Evolutionary conservation across 2,797 vertebrate genomes (phyloP).

Genomic region (Phrynocephalus guinanensis): DNA sequence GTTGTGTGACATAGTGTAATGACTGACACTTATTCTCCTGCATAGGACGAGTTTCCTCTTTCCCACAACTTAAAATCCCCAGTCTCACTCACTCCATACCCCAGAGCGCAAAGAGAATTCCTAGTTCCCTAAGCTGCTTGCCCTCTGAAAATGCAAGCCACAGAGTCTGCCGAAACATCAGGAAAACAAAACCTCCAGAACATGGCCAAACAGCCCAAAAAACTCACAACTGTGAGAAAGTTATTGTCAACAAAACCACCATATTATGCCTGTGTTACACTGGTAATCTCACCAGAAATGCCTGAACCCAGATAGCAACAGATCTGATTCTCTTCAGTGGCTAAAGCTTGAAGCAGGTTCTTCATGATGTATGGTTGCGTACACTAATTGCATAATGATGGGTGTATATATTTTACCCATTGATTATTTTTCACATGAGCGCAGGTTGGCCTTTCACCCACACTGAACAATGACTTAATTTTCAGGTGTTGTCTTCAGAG

Average conservation of each 20-base stretch:
- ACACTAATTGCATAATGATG: background rate
- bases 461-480: background rate
- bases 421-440: conserved; percentile 8
- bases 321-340: conserved; percentile 31
- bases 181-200: too few relatives aligned
- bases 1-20: background rate
- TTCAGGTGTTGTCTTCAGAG: conserved; percentile 25
- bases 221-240: conserved; percentile 20
- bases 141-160: too few relatives aligned
- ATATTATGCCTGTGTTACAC: conserved; percentile 37
- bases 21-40: too few relatives aligned
- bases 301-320: conserved; percentile 40
- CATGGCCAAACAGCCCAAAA: too few relatives aligned
- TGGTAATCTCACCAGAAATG: conserved; percentile 24
- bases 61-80: too few relatives aligned
- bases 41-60: too few relatives aligned
- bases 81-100: too few relatives aligned
- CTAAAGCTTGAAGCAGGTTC: conserved; percentile 4
- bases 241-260: conserved; percentile 8
- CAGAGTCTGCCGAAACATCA: too few relatives aligned
- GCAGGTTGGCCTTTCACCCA: accelerated
- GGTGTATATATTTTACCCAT: conserved; percentile 11
- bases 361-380: background rate
- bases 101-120: too few relatives aligned
- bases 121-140: too few relatives aligned